phyloP scores from a whole-genome alignment of 2,797 vertebrate species.

The Prunella strophiata region DNA sequence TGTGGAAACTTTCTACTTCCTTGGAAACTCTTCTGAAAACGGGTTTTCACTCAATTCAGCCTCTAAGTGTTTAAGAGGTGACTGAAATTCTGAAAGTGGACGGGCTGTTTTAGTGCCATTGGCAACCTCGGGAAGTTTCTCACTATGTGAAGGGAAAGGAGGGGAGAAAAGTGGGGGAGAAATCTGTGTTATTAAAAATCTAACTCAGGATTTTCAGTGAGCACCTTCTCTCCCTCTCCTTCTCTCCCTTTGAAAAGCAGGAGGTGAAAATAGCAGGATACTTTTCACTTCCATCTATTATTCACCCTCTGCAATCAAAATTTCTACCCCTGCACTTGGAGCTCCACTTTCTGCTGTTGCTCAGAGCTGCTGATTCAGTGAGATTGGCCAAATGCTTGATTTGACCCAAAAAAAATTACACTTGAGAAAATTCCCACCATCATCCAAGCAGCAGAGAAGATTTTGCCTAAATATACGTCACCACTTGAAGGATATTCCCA shows the following conservation, averaged over 20 bases:
- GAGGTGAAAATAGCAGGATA: conserved; percentile 65
- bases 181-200: conserved; percentile 72
- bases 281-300: conserved; percentile 67
- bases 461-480: background rate
- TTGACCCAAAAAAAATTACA: background rate
- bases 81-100: conserved; percentile 81
- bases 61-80: conserved; percentile 85
- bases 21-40: conserved; percentile 84
- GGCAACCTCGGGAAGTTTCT: conserved; percentile 74
- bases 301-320: conserved; percentile 53
- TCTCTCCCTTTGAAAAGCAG: conserved; percentile 49
- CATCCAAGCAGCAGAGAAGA: background rate
- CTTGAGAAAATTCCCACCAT: background rate
- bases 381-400: background rate
- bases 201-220: conserved; percentile 59
- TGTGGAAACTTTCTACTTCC: conserved; percentile 85
- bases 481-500: background rate
- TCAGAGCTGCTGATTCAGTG: background rate
- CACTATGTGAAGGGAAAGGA: conserved; percentile 69
- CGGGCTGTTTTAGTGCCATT: conserved; percentile 72
- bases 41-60: conserved; percentile 81
- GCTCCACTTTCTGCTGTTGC: conserved; percentile 20
- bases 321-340: background rate
- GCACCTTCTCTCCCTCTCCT: conserved; percentile 50
- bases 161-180: conserved; percentile 42